Base-by-base conservation (phyloP, 2,113 vertebrate genomes). In the Chinchilla lanigera region DNA sequence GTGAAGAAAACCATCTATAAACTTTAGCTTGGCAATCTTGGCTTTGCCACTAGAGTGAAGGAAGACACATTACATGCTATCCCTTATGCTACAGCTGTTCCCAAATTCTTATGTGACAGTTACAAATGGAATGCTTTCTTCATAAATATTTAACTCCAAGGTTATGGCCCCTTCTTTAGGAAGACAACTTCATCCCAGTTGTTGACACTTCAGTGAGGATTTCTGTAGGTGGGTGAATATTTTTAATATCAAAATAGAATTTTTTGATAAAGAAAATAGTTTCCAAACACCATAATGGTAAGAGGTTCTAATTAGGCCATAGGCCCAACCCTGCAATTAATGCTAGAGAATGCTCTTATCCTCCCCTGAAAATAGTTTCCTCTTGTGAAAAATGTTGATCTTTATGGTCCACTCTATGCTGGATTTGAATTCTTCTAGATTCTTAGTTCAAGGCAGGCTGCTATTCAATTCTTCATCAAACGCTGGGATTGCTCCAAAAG, bases 41-140 rank as follows among this genome's bases (percentile, higher is more conserved):
- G 50, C 54, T 90, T 90, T 93, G 77, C 41, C 86, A 7, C 30
- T n/a, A 38, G 52, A 41, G 56, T 78, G 3, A 28, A n/a, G 56
- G 26, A 78, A 35, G 44, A 56, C 7, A 12, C 38, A 20, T 50
- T 65, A 17, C 26, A 41, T 26, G 10, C 33, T 35, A 26, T 2
- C 4, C 81, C 9, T 65, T 20, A 28, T 24, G 7, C 28, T 54
- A 77, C 95, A 97, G 96, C 92, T 97, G 89, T 88, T 92, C 52
- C 61, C n/a, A 94, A 41, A 96, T 94, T 95, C 87, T 94, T 97
- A 8, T 22, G 6, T 95, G 78, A 73, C 90, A 69, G 58, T 92
- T 95, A 90, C 65, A 93, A 90, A 93, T 56, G 77, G 41, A 94
- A 95, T 80, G 89, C n/a, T 96, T 82, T 44, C 41, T 60, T 82